Conservation (phyloP, 30 jellyfish, hydroid and myxozoan species). For the Sanderia malayensis region DNA sequence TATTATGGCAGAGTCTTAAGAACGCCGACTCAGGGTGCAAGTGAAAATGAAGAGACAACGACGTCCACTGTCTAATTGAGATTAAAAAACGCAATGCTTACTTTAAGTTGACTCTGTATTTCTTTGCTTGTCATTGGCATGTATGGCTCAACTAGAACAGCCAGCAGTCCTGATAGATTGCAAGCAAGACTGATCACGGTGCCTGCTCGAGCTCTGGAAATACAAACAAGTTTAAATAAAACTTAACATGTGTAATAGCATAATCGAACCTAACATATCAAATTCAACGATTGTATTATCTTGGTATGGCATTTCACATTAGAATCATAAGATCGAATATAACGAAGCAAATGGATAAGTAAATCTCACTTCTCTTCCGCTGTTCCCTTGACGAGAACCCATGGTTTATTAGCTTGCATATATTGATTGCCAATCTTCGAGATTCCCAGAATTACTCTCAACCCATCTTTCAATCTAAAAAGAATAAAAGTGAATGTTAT, state of each 20-base stretch:
- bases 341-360: background rate
- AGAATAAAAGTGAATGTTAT: background rate
- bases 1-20: background rate
- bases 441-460: conserved; percentile 61
- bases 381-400: conserved; percentile 93
- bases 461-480: conserved; percentile 84
- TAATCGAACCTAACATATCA: background rate
- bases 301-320: no score
- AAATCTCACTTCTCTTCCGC: conserved; percentile 71
- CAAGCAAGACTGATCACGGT: conserved; percentile 89
- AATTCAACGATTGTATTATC: background rate
- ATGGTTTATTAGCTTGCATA: conserved; percentile 88
- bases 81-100: background rate
- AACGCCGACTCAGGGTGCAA: background rate
- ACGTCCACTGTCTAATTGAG: background rate
- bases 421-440: conserved; percentile 91
- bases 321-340: background rate
- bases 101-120: conserved; percentile 64
- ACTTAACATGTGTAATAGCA: background rate
- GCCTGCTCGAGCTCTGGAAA: conserved; percentile 88
- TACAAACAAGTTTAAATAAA: background rate
- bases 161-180: conserved; percentile 79
- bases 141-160: conserved; percentile 79
- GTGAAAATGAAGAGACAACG: background rate
- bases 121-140: conserved; percentile 89